Evolutionary conservation across 1,140 invertebrate species (phyloP), one percentile per base, ranked within the genome.

Genomic region (Nephila pilipes): DNA sequence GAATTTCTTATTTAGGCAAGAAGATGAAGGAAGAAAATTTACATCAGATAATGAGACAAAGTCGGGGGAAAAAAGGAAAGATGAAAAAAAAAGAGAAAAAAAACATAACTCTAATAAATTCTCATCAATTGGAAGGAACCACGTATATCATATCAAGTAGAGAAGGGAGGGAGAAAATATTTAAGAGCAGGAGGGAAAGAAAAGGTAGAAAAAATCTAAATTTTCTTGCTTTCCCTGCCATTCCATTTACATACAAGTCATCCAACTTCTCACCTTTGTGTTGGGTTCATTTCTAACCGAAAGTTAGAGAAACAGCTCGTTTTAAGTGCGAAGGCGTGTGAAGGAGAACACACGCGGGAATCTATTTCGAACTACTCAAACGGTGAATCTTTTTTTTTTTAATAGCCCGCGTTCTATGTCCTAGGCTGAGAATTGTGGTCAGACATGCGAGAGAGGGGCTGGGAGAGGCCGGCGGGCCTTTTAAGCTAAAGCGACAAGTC

Each of bases 401-500:
- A 75, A 75, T 36, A 75, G 29, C 69, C 25, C 18, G 69, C 29
- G 20, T 16, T 36, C 55, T 25, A 87, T 60, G 81, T 38, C 55
- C 85, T 20, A 32, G 63, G 22, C 29, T n/a, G 5, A 16, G 54
- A 88, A 88, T 54, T 58, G 65, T 38, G 20, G 36, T 38, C 18
- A 54, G 87, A 75, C 87, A 88, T 88, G 87, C 87, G 60, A 87
- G 81, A 65, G 36, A 22, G 85, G 55, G 60, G 85, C 63, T 22
- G 57, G 83, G 83, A 36, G 55, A 25, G 69, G 55, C 2, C 85
- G 10, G 16, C 29, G 29, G 57, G 57, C 57, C 22, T 87, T 87
- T 58, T 87, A 87, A 88, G 87, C 18, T 88, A 88, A 88, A 75
- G 87, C 63, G 87, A 88, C 87, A 38, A 75, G 87, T 88, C 87